Evolutionary conservation across 2,113 vertebrate genomes (phyloP).

Genomic region (Brienomyrus brachyistius): DNA sequence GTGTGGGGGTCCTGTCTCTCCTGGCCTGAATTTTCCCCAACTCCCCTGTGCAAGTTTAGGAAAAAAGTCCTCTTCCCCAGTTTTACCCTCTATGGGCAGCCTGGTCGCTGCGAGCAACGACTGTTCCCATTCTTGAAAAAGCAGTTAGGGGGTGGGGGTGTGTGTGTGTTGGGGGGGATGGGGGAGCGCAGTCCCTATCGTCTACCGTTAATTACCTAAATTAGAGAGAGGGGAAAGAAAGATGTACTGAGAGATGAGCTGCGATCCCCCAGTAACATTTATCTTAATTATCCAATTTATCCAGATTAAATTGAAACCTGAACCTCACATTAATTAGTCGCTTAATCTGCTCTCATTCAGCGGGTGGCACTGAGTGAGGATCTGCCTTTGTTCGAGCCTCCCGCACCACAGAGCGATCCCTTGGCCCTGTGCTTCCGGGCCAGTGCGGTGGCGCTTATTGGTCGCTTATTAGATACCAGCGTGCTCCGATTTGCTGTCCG

Average conservation of each 20-base stretch:
- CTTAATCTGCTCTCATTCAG: conserved; percentile 18
- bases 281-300: conserved; percentile 61
- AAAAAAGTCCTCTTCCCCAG: not conserved
- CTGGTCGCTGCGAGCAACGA: not conserved
- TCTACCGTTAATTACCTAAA: conserved; percentile 44
- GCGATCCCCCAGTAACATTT: conserved; percentile 43
- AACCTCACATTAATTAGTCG: conserved; percentile 53
- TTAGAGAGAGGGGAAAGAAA: conserved; percentile 29
- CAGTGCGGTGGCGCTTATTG: not conserved
- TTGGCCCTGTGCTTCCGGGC: not conserved
- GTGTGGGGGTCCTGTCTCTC: not conserved
- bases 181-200: conserved; percentile 28
- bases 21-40: not conserved
- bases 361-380: not conserved
- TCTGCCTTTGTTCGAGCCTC: not conserved
- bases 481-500: not conserved
- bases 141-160: conserved; percentile 19
- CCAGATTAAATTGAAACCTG: conserved; percentile 56
- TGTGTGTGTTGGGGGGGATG: not conserved
- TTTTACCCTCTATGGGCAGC: not conserved
- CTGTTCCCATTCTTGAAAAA: conserved; percentile 24
- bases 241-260: conserved; percentile 30
- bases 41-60: not conserved
- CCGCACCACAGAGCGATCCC: not conserved
- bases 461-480: not conserved